Evolutionary conservation across 1,140 invertebrate genomes (phyloP), one percentile per base, ranked within the genome.

Genomic region (Scaptomyza pallida): DNA sequence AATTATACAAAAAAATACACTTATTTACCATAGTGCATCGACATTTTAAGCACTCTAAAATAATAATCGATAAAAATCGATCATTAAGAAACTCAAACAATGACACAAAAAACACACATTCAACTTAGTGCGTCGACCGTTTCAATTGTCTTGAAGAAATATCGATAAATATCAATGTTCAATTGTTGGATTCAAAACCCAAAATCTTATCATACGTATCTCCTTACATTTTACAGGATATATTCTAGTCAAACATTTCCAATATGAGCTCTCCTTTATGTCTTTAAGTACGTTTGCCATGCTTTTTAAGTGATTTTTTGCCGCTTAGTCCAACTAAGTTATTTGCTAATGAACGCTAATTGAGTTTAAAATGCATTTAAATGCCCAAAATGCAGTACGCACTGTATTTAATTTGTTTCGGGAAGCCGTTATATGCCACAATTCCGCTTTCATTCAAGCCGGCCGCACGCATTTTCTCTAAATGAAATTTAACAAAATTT

Each of bases 331-430:
- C 52, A n/a, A 52, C 41, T 5, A 68, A 85, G 80, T 82, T 88
- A 88, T 88, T 88, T 78, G 55, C 75, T 88, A 88, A 88, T 88
- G 82, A 88, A 57, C 56, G 64, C 82, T 82, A 88, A 88, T 88
- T 88, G 82, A 78, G 78, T 88, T 88, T 81, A 68, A 88, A 88
- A 88, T 88, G 82, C 75, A 48, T 30, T 71, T 75, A 78, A 86
- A 82, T 72, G 75, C 61, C 80, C 76, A 69, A 78, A 88, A 67
- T 72, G 68, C 57, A n/a, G n/a, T n/a, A 63, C 3, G 30, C 30
- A 63, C n/a, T n/a, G 44, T 41, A 41, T 44, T 72, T 60, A n/a
- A n/a, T 15, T 64, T 6, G 48, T 30, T 52, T 30, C 6, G 26
- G 26, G 6, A 50, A 17, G 35, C 48, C 43, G 45, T 43, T 41